phyloP scores from a whole-genome alignment of 2,888 invertebrate species.

The Dione juno region DNA sequence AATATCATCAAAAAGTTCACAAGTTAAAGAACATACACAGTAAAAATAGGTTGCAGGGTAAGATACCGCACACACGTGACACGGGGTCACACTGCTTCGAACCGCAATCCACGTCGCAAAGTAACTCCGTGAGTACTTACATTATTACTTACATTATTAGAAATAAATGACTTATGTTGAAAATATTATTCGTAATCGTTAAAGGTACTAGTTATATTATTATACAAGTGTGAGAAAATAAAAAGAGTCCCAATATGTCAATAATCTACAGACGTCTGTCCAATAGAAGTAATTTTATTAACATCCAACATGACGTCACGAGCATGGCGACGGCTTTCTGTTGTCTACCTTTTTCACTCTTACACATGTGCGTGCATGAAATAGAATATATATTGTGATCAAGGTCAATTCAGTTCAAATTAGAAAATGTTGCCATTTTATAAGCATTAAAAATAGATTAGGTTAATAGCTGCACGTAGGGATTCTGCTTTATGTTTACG shows the following conservation, averaged over 20 bases:
- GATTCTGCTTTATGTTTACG: slow-evolving; percentile 15
- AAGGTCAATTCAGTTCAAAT: slow-evolving; percentile 36
- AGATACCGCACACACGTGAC: slow-evolving; percentile 5
- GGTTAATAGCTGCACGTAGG: slow-evolving; percentile 20
- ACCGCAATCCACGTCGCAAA: slow-evolving; percentile 8
- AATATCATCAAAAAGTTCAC: background rate
- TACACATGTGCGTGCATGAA: slow-evolving; percentile 1
- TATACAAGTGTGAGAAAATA: slow-evolving; percentile 26
- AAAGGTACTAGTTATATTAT: background rate
- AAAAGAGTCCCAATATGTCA: slow-evolving; percentile 27
- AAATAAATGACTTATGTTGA: background rate
- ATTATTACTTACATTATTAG: background rate
- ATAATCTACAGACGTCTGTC: slow-evolving; percentile 38
- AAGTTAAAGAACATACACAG: background rate
- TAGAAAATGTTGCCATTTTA: slow-evolving; percentile 36
- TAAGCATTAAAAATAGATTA: slow-evolving; percentile 31
- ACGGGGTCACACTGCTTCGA: slow-evolving; percentile 5
- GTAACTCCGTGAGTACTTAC: slow-evolving; percentile 6
- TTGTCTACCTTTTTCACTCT: slow-evolving; percentile 30
- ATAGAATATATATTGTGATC: slow-evolving; percentile 28
- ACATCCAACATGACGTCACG: slow-evolving; percentile 33
- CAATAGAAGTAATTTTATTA: slow-evolving; percentile 36
- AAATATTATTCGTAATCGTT: background rate
- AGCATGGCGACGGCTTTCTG: slow-evolving; percentile 26
- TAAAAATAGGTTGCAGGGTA: slow-evolving; percentile 3